Conservation (phyloP, 1,140 invertebrate species). For the Magallana ariakensis region DNA sequence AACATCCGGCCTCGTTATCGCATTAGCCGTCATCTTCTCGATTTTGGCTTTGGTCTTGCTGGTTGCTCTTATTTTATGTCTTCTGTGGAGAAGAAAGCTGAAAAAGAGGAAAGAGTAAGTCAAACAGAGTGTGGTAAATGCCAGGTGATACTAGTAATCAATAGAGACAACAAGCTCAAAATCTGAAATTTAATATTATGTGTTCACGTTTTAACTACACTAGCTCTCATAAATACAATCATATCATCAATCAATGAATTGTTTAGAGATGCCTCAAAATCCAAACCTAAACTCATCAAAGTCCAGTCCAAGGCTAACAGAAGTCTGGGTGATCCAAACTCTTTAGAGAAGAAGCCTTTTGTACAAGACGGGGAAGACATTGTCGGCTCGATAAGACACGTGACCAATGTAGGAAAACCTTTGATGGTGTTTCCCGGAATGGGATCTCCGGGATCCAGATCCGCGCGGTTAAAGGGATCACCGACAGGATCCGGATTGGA, state of each 20-base stretch:
- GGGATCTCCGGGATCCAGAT: background rate
- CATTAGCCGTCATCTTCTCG: background rate
- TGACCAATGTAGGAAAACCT: background rate
- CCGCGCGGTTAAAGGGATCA: background rate
- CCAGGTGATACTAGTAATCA: no score
- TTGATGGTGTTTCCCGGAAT: background rate
- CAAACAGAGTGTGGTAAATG: no score
- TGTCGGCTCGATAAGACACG: background rate
- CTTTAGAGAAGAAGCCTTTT: background rate
- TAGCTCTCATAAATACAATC: no score
- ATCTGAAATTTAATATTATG: no score
- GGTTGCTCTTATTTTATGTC: background rate
- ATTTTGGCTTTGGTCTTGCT: background rate
- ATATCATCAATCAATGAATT: no score
- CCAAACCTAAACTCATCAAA: background rate
- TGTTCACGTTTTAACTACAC: no score
- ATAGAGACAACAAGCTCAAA: no score
- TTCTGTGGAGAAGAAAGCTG: background rate
- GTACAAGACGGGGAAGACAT: background rate
- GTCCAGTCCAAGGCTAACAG: background rate
- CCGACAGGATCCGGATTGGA: background rate
- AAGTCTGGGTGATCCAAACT: background rate
- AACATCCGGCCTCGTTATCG: background rate
- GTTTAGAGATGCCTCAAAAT: background rate
- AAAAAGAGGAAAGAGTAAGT: background rate